These are phyloP conservation scores for Nansenia antarctica DNA, from an alignment of 2,113 vertebrate genomes.

Conservation along the genomic window DNA sequence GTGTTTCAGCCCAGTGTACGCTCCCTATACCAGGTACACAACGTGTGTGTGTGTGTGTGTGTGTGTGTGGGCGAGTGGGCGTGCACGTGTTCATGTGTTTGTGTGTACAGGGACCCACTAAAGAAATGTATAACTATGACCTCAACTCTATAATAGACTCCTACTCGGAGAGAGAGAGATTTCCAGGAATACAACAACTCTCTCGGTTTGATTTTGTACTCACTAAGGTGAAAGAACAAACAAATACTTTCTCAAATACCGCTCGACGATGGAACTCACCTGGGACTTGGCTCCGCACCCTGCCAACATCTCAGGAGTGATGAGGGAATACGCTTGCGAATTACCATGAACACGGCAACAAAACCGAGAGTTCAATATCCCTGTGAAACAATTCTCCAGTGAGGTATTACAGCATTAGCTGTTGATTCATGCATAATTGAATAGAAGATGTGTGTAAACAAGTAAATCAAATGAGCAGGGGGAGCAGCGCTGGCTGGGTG, in stretches of 20 bases:
- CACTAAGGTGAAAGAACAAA: background rate
- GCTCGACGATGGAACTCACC: background rate
- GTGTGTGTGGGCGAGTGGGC: background rate
- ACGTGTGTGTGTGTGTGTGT: background rate
- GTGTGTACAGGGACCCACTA: background rate
- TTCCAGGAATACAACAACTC: background rate
- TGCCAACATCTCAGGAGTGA: background rate
- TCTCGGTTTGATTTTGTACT: background rate
- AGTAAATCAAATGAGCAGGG: slow-evolving; percentile 11
- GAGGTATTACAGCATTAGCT: slow-evolving; percentile 1
- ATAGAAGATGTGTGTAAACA: slow-evolving; percentile 19
- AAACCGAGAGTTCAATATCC: background rate
- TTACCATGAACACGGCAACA: background rate
- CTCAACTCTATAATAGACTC: background rate
- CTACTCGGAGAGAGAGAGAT: background rate
- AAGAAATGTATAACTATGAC: background rate
- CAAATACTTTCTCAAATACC: background rate
- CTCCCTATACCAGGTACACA: slow-evolving; percentile 92
- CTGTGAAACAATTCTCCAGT: slow-evolving; percentile 2
- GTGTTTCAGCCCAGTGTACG: slow-evolving; percentile 95
- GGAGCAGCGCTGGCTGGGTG: background rate
- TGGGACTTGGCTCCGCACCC: background rate
- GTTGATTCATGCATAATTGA: slow-evolving; percentile 22
- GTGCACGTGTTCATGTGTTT: background rate
- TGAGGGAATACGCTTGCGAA: background rate